Percentiles rank a stretch among this genome's conserved stretches.
Evolutionary conservation across 2,888 invertebrate genomes (phyloP).

Genomic region (Hypomecis atomaria): DNA sequence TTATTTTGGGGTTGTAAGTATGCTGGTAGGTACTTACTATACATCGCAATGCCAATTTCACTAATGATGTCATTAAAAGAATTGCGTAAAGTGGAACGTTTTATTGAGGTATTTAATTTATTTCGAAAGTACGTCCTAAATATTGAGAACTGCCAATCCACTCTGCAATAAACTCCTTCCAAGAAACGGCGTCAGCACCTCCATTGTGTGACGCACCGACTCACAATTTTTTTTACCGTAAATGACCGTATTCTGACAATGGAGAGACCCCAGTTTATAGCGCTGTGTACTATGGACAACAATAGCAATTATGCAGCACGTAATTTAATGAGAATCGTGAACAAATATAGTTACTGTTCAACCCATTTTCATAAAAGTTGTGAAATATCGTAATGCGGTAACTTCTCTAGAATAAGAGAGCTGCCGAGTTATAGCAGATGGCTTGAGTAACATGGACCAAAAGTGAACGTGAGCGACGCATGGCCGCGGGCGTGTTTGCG

Average conservation of each 20-base stretch:
- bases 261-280: conserved; percentile 26
- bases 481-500: conserved; percentile 26
- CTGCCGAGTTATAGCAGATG: conserved; percentile 23
- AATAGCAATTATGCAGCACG: conserved; percentile 20
- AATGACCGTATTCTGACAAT: conserved; percentile 36
- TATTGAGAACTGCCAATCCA: conserved; percentile 29
- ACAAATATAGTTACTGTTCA: neutral
- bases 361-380: conserved; percentile 2
- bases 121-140: conserved; percentile 32
- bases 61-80: conserved; percentile 8
- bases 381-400: conserved; percentile 3
- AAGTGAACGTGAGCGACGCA: conserved; percentile 32
- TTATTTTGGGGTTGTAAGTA: neutral
- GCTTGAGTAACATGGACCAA: conserved; percentile 29
- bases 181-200: conserved; percentile 37
- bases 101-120: conserved; percentile 19
- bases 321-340: conserved; percentile 1
- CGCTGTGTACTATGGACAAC: conserved; percentile 17
- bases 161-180: conserved; percentile 40
- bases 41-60: neutral
- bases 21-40: too few species aligned
- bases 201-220: conserved; percentile 38
- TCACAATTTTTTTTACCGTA: conserved; percentile 41
- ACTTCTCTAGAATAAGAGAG: conserved; percentile 9
- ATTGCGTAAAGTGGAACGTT: conserved; percentile 8